These are phyloP conservation scores for Auanema freiburgensis DNA, from an alignment of 2,888 invertebrate genomes.

Conservation along the genomic window DNA sequence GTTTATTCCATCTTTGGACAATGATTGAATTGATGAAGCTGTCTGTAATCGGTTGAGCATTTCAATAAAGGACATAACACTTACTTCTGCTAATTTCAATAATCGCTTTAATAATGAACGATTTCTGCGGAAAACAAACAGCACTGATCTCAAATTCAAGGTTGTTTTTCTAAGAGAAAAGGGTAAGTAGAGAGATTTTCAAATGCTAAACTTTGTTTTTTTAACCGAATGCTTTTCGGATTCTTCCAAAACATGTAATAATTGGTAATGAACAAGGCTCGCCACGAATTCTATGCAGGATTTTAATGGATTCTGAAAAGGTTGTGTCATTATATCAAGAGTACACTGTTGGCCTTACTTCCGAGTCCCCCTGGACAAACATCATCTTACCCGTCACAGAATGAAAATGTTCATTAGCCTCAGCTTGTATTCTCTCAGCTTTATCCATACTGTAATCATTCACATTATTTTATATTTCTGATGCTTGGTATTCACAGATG, in stretches of 20 bases:
- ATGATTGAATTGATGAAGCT: too few relatives aligned
- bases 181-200: too few relatives aligned
- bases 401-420: not conserved
- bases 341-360: not conserved
- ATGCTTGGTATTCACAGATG: too few relatives aligned
- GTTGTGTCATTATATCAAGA: not conserved
- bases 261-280: too few relatives aligned
- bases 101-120: not conserved
- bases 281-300: slow-evolving; percentile 4
- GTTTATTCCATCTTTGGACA: too few relatives aligned
- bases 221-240: too few relatives aligned
- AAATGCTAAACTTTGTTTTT: too few relatives aligned
- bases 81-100: not conserved
- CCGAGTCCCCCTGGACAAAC: slow-evolving; percentile 19
- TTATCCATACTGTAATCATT: too few relatives aligned
- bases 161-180: not conserved
- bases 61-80: not conserved
- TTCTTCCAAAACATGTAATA: too few relatives aligned
- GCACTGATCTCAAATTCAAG: not conserved
- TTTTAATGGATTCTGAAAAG: slow-evolving; percentile 9
- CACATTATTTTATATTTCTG: too few relatives aligned
- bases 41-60: too few relatives aligned
- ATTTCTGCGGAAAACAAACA: not conserved
- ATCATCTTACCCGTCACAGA: slow-evolving; percentile 9
- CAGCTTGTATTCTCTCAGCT: not conserved